Conservation (phyloP, 2,113 vertebrate species). For the Sylvia atricapilla region DNA sequence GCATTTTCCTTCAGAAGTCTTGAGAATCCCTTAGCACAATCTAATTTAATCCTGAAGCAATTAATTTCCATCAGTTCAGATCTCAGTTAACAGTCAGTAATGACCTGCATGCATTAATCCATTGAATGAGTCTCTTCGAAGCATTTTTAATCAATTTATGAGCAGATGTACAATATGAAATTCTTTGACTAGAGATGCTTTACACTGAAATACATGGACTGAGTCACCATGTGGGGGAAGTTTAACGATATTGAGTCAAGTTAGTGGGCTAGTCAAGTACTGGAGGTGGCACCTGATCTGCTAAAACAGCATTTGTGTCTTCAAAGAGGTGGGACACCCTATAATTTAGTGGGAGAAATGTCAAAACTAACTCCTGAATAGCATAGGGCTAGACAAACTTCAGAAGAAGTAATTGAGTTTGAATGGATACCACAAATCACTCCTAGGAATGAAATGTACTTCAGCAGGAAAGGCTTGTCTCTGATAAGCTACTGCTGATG, state of each 20-base stretch:
- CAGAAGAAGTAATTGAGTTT: not conserved
- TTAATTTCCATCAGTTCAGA: not conserved
- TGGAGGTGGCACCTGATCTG: slow-evolving; percentile 5
- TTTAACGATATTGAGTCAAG: not conserved
- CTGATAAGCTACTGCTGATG: not conserved
- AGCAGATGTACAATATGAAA: not conserved
- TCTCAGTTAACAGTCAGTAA: not conserved
- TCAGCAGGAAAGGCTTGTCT: not conserved
- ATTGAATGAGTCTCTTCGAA: not conserved
- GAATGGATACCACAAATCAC: not conserved
- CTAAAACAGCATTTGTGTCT: not conserved
- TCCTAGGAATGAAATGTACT: not conserved
- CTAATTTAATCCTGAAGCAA: not conserved
- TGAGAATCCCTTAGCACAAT: not conserved
- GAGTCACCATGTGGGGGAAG: slow-evolving; percentile 8
- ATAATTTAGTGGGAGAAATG: not conserved
- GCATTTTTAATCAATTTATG: not conserved
- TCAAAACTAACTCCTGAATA: not conserved
- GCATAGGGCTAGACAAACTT: not conserved
- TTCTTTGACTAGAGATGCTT: not conserved
- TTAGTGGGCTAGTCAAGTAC: not conserved
- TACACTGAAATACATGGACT: not conserved
- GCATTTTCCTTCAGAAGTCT: not conserved
- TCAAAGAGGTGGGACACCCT: not conserved
- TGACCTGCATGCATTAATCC: not conserved